Conservation (phyloP, 1,140 invertebrate species). For the Cherax quadricarinatus region DNA sequence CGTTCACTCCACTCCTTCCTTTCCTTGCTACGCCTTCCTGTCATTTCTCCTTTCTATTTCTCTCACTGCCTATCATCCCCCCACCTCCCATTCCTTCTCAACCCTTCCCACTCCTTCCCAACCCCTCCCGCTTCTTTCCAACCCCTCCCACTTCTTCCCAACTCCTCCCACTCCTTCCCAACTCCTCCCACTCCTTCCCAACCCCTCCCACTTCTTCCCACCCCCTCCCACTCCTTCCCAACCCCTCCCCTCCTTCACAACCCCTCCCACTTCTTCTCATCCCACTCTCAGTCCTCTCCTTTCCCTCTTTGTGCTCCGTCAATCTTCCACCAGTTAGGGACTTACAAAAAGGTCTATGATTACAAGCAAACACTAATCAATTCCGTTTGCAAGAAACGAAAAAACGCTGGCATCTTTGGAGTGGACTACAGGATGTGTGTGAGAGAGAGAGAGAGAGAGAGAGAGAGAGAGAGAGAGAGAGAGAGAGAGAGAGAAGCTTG, state of each 20-base stretch:
- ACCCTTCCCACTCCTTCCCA: too few species aligned
- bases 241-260: too few species aligned
- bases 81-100: background rate
- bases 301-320: background rate
- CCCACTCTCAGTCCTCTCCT: background rate
- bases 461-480: background rate
- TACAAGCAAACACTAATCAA: constrained; percentile 42
- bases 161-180: too few species aligned
- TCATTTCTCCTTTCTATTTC: background rate
- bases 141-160: background rate
- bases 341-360: constrained; percentile 23
- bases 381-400: constrained; percentile 11
- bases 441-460: background rate
- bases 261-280: too few species aligned
- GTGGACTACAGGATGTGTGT: background rate
- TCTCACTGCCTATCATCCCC: background rate
- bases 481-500: background rate
- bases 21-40: background rate
- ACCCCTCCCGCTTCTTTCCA: too few species aligned
- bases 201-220: too few species aligned
- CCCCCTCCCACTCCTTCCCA: background rate
- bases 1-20: too few species aligned
- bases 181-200: background rate
- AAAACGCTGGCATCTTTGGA: background rate
- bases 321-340: constrained; percentile 14